Base-by-base conservation (phyloP, 2,113 vertebrate genomes). In the Pristiophorus japonicus region DNA sequence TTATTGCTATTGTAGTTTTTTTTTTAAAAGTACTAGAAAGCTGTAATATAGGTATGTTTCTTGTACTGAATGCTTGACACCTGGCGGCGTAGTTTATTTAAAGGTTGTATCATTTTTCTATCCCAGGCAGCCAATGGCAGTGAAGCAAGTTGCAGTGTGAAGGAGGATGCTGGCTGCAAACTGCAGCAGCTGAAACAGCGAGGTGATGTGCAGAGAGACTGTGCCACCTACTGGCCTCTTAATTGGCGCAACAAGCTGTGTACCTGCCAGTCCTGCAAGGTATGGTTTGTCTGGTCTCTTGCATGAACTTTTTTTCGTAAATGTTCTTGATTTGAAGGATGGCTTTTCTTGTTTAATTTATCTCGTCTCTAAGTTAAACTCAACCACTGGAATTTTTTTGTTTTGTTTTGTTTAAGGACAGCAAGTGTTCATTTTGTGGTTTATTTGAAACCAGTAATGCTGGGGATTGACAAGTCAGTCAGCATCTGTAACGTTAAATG, bases 181-280 rank as follows among this genome's bases (percentile, higher is more conserved):
- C 97, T 99, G 96, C 96, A 97, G 95, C 97, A 97, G 91, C 97
- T 99, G 96, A 97, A 97, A 96, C 97, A 95, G 42, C 97, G 96
- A 85, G 96, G 95, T 0, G 96, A 91, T 90, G 75, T 97, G 1
- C 97, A 97, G 97, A 97, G 97, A 84, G 97, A 97, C 47, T 97
- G 97, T 73, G 98, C 98, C 0, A 98, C 98, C 96, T 99, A 98
- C 96, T 99, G 99, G 99, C 98, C 99, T 0, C 97, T 96, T 0
- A 97, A 97, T 96, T 99, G 99, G 99, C 98, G 99, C n/a, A 97
- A 97, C 95, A 97, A 98, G 96, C 96, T 99, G 14, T 99, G 99
- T 96, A 98, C 97, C 96, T 99, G 99, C 96, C 97, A 96, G 84
- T 97, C 96, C 96, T 99, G 99, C 93, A 97, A 98, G 98, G 99